Conservation (phyloP, 2,888 invertebrate species). For the Agrotis clavis region DNA sequence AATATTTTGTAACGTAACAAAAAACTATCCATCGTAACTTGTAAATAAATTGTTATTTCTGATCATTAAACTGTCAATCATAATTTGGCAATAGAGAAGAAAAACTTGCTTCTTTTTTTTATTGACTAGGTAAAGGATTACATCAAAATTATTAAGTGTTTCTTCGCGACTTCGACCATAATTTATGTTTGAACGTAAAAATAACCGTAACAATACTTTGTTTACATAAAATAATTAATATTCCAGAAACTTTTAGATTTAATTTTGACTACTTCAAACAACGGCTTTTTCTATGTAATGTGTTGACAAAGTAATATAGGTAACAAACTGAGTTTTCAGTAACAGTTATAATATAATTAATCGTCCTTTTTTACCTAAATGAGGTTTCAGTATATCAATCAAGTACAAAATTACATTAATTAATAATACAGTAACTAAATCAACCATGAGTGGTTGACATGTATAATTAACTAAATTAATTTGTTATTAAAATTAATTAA, state of each 20-base stretch:
- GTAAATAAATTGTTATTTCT: neutral
- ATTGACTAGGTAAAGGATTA: too few relatives aligned
- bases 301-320: too few relatives aligned
- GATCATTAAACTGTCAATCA: neutral
- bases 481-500: slow-evolving; percentile 61
- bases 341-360: neutral
- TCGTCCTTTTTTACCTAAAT: neutral
- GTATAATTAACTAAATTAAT: slow-evolving; percentile 42
- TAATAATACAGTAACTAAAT: slow-evolving; percentile 36
- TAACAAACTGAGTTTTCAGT: too few relatives aligned
- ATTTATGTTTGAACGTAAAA: too few relatives aligned
- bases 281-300: too few relatives aligned
- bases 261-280: too few relatives aligned
- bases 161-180: too few relatives aligned
- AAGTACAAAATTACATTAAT: slow-evolving; percentile 24
- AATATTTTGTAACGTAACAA: neutral
- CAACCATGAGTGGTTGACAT: slow-evolving; percentile 40
- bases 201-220: too few relatives aligned
- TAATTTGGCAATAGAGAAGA: neutral
- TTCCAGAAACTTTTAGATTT: too few relatives aligned
- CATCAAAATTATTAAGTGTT: too few relatives aligned
- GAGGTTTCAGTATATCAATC: slow-evolving; percentile 3
- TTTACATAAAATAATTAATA: too few relatives aligned
- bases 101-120: neutral
- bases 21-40: neutral